Conservation (phyloP, 2,888 invertebrate genomes). For the Notocelia uddmanniana region DNA sequence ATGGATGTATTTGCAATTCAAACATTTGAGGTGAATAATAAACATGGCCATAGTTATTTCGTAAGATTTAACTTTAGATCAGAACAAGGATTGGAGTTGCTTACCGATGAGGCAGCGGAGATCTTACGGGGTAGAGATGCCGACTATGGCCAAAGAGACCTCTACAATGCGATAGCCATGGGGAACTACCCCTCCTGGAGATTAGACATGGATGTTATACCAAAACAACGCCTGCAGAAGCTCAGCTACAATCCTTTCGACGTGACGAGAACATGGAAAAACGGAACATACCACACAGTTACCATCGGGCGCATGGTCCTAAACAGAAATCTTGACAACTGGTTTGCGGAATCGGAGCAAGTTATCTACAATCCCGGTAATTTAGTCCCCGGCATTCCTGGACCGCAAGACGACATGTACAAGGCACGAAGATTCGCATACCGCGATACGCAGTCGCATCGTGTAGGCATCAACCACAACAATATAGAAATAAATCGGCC, state of each 20-base stretch:
- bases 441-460: slow-evolving; percentile 90
- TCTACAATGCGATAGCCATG: slow-evolving; percentile 91
- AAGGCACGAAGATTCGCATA: slow-evolving; percentile 92
- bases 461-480: slow-evolving; percentile 94
- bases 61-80: slow-evolving; percentile 95
- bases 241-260: slow-evolving; percentile 94
- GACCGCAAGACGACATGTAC: slow-evolving; percentile 94
- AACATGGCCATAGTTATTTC: slow-evolving; percentile 87
- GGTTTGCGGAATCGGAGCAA: slow-evolving; percentile 63
- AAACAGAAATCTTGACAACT: slow-evolving; percentile 84
- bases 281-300: slow-evolving; percentile 91
- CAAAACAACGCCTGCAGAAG: slow-evolving; percentile 89
- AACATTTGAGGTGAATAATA: slow-evolving; percentile 93
- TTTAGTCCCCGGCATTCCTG: slow-evolving; percentile 84
- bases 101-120: slow-evolving; percentile 86
- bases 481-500: slow-evolving; percentile 96
- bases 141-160: slow-evolving; percentile 92
- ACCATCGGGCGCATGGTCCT: slow-evolving; percentile 92
- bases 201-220: slow-evolving; percentile 92
- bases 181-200: slow-evolving; percentile 89
- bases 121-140: slow-evolving; percentile 89
- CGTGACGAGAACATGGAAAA: slow-evolving; percentile 94
- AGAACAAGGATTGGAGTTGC: slow-evolving; percentile 92
- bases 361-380: slow-evolving; percentile 67
- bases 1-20: slow-evolving; percentile 96